A percentile compares a stretch with the other conserved stretches of the same genome.
Evolutionary conservation across 2,113 vertebrate genomes (phyloP).

Genomic region (Cinclus cinclus): DNA sequence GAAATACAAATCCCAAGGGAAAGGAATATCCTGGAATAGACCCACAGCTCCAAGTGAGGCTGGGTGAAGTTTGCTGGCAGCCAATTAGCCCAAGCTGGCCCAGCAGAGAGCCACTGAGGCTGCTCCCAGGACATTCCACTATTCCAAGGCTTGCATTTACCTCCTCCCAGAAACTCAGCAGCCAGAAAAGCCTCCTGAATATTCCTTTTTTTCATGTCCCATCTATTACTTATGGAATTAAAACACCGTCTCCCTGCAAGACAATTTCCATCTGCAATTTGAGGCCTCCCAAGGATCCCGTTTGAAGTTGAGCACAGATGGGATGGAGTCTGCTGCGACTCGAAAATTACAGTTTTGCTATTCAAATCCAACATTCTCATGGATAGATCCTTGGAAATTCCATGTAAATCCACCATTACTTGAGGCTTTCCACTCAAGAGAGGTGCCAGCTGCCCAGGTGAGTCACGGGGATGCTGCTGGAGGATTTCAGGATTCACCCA

Average conservation of each 20-base stretch:
- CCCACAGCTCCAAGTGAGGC: neutral
- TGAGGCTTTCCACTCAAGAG: neutral
- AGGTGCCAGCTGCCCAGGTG: neutral
- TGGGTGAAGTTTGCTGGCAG: neutral
- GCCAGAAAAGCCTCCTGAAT: neutral
- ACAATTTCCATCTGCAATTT: neutral
- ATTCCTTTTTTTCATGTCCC: neutral
- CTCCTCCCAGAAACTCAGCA: neutral
- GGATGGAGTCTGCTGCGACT: neutral
- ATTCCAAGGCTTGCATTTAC: neutral
- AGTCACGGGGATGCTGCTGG: neutral
- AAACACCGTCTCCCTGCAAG: neutral
- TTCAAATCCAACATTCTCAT: neutral
- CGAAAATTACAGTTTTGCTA: neutral
- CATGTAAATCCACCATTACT: fast-evolving
- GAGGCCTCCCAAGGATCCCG: neutral
- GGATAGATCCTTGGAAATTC: neutral
- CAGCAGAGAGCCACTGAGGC: neutral
- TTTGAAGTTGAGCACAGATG: neutral
- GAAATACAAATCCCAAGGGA: neutral
- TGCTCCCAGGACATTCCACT: neutral
- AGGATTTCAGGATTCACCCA: neutral
- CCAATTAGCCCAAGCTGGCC: neutral
- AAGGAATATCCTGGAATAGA: neutral
- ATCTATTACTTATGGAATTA: neutral